These are phyloP conservation scores for Serranus cabrilla DNA, from an alignment of 2,797 vertebrate genomes.

Conservation along the genomic window DNA sequence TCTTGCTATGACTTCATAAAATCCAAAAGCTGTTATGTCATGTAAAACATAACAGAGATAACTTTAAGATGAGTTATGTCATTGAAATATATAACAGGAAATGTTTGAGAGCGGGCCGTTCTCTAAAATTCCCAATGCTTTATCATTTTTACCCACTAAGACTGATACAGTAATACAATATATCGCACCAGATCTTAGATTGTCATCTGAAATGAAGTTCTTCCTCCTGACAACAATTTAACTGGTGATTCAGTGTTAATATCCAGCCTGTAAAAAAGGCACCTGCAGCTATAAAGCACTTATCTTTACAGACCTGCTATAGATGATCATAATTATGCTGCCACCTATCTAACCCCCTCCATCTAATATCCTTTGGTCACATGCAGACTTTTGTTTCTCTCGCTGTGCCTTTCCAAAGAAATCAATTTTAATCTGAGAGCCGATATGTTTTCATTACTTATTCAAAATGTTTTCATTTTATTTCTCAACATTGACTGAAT, in stretches of 20 bases:
- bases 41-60: not conserved
- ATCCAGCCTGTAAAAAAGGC: slow-evolving; percentile 24
- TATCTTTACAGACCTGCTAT: slow-evolving; percentile 4
- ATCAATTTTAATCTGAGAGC: slow-evolving; percentile 58
- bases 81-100: not conserved
- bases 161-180: not conserved
- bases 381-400: slow-evolving; percentile 21
- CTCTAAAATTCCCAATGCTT: slow-evolving; percentile 3
- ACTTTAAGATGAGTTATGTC: slow-evolving; percentile 6
- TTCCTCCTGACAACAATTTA: slow-evolving; percentile 36
- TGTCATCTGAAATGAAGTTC: slow-evolving; percentile 10
- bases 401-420: slow-evolving; percentile 12
- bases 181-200: slow-evolving; percentile 6
- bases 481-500: slow-evolving; percentile 61
- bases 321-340: slow-evolving; percentile 38
- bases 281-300: slow-evolving; percentile 50
- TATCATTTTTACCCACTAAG: not conserved
- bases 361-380: slow-evolving; percentile 29
- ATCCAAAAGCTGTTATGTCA: slow-evolving; percentile 4
- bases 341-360: slow-evolving; percentile 37
- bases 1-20: not conserved
- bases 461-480: slow-evolving; percentile 65
- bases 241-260: slow-evolving; percentile 25
- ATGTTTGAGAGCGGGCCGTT: not conserved
- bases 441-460: slow-evolving; percentile 67